Evolutionary conservation across 2,888 invertebrate species (phyloP).

Genomic region (Amblyjoppa proteus): DNA sequence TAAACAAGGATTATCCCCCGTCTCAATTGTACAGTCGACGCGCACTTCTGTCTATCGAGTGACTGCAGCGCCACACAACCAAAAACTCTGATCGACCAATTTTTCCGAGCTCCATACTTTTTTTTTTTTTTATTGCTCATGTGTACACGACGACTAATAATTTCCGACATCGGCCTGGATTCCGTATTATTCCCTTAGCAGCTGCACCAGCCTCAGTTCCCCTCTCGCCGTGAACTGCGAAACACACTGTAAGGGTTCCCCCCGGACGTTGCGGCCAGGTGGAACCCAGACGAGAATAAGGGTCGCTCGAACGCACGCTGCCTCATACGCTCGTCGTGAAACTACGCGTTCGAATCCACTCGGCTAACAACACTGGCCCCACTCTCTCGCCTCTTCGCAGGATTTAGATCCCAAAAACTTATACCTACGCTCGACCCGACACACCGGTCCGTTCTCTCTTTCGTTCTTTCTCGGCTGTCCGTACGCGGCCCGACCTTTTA

Average conservation of each 20-base stretch:
- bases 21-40: background rate
- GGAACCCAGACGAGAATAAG: constrained; percentile 44
- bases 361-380: constrained; percentile 20
- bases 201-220: background rate
- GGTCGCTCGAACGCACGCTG: constrained; percentile 44
- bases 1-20: background rate
- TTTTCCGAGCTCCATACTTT: background rate
- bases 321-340: background rate
- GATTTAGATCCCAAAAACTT: constrained; percentile 24
- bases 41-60: background rate
- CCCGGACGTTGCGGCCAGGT: constrained; percentile 57
- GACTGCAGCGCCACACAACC: background rate
- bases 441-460: constrained; percentile 3
- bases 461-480: background rate
- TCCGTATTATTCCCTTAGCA: background rate
- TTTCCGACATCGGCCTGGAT: background rate
- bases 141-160: background rate
- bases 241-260: constrained; percentile 19
- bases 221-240: background rate
- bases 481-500: background rate
- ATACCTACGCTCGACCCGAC: constrained; percentile 32
- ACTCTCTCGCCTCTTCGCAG: background rate
- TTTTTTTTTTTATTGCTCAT: background rate
- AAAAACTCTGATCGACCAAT: background rate
- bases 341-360: constrained; percentile 22